Base-by-base conservation (phyloP, 1,140 invertebrate species). In the Panagrolaimus sp. region DNA sequence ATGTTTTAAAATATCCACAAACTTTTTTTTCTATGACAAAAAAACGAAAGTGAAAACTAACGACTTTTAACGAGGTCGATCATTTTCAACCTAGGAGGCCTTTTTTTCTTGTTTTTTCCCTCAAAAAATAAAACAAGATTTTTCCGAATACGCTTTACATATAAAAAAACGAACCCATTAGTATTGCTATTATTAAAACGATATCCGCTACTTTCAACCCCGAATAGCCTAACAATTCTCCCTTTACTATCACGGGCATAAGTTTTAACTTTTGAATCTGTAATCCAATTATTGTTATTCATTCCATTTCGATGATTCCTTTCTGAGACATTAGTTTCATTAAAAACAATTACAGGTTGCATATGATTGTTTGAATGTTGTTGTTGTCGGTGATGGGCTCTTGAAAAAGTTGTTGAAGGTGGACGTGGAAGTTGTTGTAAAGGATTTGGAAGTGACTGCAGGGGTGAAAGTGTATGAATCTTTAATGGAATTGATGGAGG, bases 141-240 rank as follows among this genome's bases (percentile, higher is more conserved):
- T 38, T 38, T 38, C 31, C 2, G 31, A 38, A 38, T n/a, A n/a
- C n/a, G n/a, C n/a, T n/a, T n/a, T n/a, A 38, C 31, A 38, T 4
- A 4, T 4, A 38, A 38, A 38, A 38, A 38, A 2, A 38, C 31
- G 31, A 38, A 57, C 51, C 51, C 51, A 57, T 57, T 57, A n/a
- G 51, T 57, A 16, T 57, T 57, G 0, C 20, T 57, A 57, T 63
- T 16, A 11, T 63, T 63, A 16, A 27, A 63, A 11, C 62, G 16
- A 63, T 63, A 63, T 43, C 62, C 62, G 27, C 62, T 63, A 42
- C 16, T 23, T 63, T 63, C 62, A 31, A 63, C 62, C 2, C 62
- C 62, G 38, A 63, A 63, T 43, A 63, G 11, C 38, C 62, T 63
- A 1, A 63, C 51, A 57, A 57, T 57, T 27, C 51, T 1, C 0